These are phyloP conservation scores for Cosmia trapezina DNA, from an alignment of 2,888 invertebrate species.

Conservation along the genomic window DNA sequence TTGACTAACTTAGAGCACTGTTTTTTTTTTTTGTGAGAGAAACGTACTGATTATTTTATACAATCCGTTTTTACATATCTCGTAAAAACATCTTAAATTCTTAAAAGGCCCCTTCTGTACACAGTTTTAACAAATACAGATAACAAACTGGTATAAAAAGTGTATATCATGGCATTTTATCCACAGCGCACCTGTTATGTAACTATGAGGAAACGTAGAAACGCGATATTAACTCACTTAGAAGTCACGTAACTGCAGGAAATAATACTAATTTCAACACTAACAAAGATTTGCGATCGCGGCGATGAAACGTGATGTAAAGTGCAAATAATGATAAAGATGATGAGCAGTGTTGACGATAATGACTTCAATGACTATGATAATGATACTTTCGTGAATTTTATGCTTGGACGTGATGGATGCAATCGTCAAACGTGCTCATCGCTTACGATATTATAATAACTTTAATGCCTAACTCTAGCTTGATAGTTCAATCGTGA, in stretches of 20 bases:
- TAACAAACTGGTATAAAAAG: constrained; percentile 66
- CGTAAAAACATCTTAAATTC: constrained; percentile 47
- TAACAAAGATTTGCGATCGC: constrained; percentile 66
- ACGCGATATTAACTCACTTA: constrained; percentile 62
- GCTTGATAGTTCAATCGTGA: constrained; percentile 60
- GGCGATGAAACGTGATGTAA: constrained; percentile 71
- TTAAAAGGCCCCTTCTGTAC: constrained; percentile 68
- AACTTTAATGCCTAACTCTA: constrained; percentile 46
- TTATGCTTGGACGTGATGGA: constrained; percentile 65
- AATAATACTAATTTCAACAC: constrained; percentile 67
- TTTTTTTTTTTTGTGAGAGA: constrained; percentile 32
- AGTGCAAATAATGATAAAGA: constrained; percentile 70
- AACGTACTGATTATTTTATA: constrained; percentile 16
- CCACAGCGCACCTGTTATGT: constrained; percentile 70
- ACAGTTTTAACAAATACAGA: constrained; percentile 70
- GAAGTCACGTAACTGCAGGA: constrained; percentile 68
- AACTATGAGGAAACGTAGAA: constrained; percentile 61
- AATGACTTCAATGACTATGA: constrained; percentile 63
- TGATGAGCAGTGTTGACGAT: constrained; percentile 65
- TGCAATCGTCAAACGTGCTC: constrained; percentile 67
- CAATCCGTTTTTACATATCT: constrained; percentile 35
- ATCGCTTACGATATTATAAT: constrained; percentile 55
- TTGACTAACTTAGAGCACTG: constrained; percentile 22
- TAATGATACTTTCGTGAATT: constrained; percentile 67
- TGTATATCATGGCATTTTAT: constrained; percentile 67